Base-by-base conservation (phyloP, 2,888 invertebrate species). In the Thymelicus acteon region DNA sequence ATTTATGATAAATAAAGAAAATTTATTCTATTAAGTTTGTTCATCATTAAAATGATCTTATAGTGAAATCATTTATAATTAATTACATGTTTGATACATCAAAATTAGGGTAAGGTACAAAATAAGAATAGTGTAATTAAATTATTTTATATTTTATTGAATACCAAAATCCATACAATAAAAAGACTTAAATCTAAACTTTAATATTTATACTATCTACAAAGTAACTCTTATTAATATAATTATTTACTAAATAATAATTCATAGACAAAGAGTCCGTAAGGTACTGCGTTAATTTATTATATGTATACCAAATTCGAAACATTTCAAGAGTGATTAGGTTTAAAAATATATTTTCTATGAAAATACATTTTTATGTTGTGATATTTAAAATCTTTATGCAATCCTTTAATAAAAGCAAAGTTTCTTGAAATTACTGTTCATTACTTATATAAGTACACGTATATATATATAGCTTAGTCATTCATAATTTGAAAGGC, bases 401-500 rank as follows among this genome's bases (percentile, higher is more conserved):
- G 37, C 72, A 72, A 69, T 73, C 68, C 65, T 49, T 65, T 62
- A 68, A 68, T 65, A 61, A 67, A 60, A 66, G 66, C 67, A 72
- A 67, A 67, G 67, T 62, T 72, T 67, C 48, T 58, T 67, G 48
- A 54, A 60, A 66, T 40, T 24, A 15, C 64, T 54, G 49, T 44
- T 62, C 54, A 78, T 75, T 78, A 78, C 79, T 80, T 84, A 82
- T 68, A 72, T 71, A 72, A 72, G 58, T 71, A 62, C 54, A 58
- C 75, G 76, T 77, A 76, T 60, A 75, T 76, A 82, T 80, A 78
- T 44, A 82, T 80, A 78, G 77, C 78, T 81, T 85, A 87, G 71
- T 75, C 73, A 82, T 86, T 82, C 74, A 83, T 85, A 88, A 83
- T 75, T 78, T 86, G 86, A 92, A 92, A 93, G 92, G 92, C 92